A percentile compares a stretch with the other conserved stretches of the same genome.
Conservation (phyloP, 2,888 invertebrate species). For the Diarsia mendica region DNA sequence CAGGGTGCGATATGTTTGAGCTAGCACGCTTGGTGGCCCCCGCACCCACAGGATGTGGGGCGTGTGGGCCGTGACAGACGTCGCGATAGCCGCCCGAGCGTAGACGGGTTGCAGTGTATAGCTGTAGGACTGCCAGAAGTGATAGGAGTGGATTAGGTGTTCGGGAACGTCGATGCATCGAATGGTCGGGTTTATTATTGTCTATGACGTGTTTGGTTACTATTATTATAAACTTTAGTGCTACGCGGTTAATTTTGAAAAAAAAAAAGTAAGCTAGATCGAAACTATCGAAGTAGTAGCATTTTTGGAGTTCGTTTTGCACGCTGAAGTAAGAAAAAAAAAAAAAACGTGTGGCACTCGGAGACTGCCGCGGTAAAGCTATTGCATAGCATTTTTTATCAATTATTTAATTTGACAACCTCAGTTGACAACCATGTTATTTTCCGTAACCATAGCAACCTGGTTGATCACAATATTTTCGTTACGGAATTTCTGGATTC, state of each 20-base stretch:
- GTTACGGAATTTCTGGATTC: no score
- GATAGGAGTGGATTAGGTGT: constrained; percentile 9
- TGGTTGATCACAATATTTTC: no score
- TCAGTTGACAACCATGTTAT: no score
- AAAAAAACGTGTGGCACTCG: no score
- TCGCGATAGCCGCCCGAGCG: constrained; percentile 66
- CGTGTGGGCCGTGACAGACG: constrained; percentile 71
- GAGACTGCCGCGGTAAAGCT: no score
- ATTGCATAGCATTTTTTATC: no score
- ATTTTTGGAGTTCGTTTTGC: not conserved
- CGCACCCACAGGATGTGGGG: constrained; percentile 71
- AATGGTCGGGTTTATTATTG: not conserved
- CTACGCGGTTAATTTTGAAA: not conserved
- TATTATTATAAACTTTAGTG: not conserved
- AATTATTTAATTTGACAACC: no score
- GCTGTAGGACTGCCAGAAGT: constrained; percentile 38
- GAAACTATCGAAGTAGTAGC: not conserved
- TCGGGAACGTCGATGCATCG: not conserved
- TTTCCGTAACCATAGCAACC: no score
- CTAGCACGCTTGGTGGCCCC: constrained; percentile 58
- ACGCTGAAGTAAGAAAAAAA: not conserved
- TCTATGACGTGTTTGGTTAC: not conserved
- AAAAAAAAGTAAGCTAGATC: not conserved
- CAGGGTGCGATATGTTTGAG: constrained; percentile 62
- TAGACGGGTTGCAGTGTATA: constrained; percentile 48